A percentile compares a stretch with the other conserved stretches of the same genome.
phyloP scores from a whole-genome alignment of 2,113 vertebrate species.

The Pogona vitticeps region DNA sequence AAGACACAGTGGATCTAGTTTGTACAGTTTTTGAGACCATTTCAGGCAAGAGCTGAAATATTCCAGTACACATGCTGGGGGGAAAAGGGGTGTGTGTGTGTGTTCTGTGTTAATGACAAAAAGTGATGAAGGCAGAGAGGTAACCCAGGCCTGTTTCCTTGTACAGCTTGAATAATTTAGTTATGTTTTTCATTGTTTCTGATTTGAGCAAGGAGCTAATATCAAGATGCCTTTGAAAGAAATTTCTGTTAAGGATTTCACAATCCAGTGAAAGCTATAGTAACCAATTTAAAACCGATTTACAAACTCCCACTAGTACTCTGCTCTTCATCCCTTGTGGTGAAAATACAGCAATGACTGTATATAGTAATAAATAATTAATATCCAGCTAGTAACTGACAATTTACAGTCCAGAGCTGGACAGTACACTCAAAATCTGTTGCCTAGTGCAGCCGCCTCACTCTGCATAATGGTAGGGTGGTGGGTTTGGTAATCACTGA shows the following conservation, averaged over 20 bases:
- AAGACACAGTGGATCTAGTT: neutral
- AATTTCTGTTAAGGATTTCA: neutral
- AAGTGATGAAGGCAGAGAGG: neutral
- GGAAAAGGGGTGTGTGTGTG: neutral
- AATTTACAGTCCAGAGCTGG: too few relatives aligned
- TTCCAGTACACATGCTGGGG: neutral
- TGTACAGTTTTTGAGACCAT: neutral
- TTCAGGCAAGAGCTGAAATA: neutral
- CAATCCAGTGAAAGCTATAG: neutral
- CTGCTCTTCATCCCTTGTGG: too few relatives aligned
- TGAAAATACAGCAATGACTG: too few relatives aligned
- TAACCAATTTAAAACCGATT: neutral
- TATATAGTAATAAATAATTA: too few relatives aligned
- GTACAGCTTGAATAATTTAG: neutral
- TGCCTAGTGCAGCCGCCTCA: too few relatives aligned
- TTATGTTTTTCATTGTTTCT: neutral
- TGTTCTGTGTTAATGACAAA: neutral
- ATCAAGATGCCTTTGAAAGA: neutral
- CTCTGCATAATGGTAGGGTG: too few relatives aligned
- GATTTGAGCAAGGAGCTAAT: neutral
- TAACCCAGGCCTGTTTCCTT: neutral
- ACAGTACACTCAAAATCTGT: too few relatives aligned
- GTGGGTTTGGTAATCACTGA: neutral
- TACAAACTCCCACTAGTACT: neutral
- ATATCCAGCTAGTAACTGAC: too few relatives aligned